Conservation (phyloP, 2,797 vertebrate species). For the Syngnathus acus region DNA sequence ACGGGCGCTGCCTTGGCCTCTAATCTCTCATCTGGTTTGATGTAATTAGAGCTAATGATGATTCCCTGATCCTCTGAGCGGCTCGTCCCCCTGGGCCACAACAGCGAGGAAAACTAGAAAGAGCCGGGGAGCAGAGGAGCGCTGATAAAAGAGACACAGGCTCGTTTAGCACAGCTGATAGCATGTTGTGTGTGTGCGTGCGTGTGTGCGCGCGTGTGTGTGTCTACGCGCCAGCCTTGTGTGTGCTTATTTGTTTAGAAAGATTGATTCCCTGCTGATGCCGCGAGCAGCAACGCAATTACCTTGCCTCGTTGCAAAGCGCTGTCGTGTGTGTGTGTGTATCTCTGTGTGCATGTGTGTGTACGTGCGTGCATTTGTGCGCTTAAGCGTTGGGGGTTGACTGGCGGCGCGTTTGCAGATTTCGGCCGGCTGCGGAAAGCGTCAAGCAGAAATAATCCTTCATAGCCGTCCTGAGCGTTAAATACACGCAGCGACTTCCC, state of each 20-base stretch:
- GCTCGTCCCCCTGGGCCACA: constrained; percentile 54
- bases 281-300: constrained; percentile 61
- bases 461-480: constrained; percentile 62
- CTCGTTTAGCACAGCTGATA: constrained; percentile 62
- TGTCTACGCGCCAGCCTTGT: constrained; percentile 19
- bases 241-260: constrained; percentile 64
- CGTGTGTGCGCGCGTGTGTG: constrained; percentile 17
- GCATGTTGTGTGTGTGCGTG: constrained; percentile 41
- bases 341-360: constrained; percentile 19
- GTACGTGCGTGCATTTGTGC: constrained; percentile 15
- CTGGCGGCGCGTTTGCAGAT: constrained; percentile 56
- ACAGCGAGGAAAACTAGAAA: constrained; percentile 56
- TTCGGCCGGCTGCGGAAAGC: constrained; percentile 57
- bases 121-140: constrained; percentile 51
- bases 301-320: constrained; percentile 55
- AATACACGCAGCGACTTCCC: constrained; percentile 56
- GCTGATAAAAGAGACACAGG: constrained; percentile 59
- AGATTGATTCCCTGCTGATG: constrained; percentile 68
- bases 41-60: constrained; percentile 75
- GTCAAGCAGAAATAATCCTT: constrained; percentile 60
- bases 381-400: constrained; percentile 37
- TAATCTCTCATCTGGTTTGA: constrained; percentile 71
- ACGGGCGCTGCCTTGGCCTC: constrained; percentile 58
- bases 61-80: constrained; percentile 67
- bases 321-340: constrained; percentile 27